These are phyloP conservation scores for Hirudo medicinalis DNA, from an alignment of 1,140 invertebrate genomes.

Conservation along the genomic window DNA sequence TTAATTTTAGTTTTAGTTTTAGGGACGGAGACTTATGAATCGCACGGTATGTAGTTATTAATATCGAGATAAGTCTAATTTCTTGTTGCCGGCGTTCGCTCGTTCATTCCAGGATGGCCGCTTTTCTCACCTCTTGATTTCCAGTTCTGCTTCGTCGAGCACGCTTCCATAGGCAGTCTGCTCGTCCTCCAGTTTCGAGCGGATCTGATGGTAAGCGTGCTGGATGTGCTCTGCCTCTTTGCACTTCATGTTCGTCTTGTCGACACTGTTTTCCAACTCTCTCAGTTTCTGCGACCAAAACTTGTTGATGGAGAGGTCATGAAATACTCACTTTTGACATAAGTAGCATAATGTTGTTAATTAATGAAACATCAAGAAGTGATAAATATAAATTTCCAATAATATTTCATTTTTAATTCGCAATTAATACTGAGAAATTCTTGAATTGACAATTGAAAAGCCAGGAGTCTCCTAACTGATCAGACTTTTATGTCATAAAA, in stretches of 20 bases:
- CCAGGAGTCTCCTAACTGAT: too few species aligned
- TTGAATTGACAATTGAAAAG: too few species aligned
- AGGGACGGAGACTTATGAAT: too few species aligned
- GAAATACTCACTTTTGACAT: too few species aligned
- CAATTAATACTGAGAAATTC: too few species aligned
- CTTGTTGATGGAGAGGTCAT: not conserved
- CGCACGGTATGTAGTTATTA: too few species aligned
- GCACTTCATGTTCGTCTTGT: conserved; percentile 41
- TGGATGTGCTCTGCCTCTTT: conserved; percentile 41
- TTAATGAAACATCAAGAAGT: too few species aligned
- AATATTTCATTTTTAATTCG: too few species aligned
- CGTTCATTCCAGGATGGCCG: not conserved
- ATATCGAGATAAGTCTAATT: not conserved
- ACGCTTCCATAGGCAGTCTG: conserved; percentile 22
- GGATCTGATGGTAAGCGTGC: conserved; percentile 40
- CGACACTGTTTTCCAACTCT: conserved; percentile 41
- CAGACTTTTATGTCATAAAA: too few species aligned
- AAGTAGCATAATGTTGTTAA: too few species aligned
- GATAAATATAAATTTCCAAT: too few species aligned
- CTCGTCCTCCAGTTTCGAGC: conserved; percentile 30
- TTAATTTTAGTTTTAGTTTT: too few species aligned
- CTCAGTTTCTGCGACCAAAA: conserved; percentile 30
- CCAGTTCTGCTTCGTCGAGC: conserved; percentile 24
- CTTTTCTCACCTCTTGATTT: conserved; percentile 23
- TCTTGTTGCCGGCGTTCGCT: not conserved